Conservation (phyloP, 2,113 vertebrate genomes). For the Acanthisitta chloris region DNA sequence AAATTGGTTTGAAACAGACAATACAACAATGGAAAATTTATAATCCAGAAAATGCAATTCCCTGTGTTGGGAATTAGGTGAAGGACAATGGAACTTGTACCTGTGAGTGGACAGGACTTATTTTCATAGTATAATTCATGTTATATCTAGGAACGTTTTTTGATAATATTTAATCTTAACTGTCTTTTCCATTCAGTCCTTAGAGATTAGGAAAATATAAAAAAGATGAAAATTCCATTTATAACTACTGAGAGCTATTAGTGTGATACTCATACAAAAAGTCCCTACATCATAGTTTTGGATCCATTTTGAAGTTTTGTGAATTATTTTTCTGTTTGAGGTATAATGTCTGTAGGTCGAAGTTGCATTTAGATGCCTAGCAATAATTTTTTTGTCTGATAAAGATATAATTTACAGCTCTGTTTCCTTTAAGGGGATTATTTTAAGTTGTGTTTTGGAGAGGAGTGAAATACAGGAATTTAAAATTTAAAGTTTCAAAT, state of each 20-base stretch:
- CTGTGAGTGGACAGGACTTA: not conserved
- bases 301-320: not conserved
- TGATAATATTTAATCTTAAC: not conserved
- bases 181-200: not conserved
- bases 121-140: not conserved
- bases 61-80: not conserved
- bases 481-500: not conserved
- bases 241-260: not conserved
- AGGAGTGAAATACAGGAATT: not conserved
- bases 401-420: not conserved
- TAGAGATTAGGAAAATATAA: not conserved
- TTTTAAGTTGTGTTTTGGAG: not conserved
- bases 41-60: not conserved
- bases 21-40: not conserved
- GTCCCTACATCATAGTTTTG: not conserved
- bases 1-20: not conserved
- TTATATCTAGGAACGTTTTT: not conserved
- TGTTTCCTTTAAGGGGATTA: not conserved
- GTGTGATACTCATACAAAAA: accelerated
- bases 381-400: not conserved
- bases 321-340: not conserved
- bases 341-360: not conserved
- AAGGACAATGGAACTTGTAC: not conserved
- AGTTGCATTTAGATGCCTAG: not conserved
- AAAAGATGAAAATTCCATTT: not conserved